These are phyloP conservation scores for Riparia riparia DNA, from an alignment of 2,113 vertebrate species.

Conservation along the genomic window DNA sequence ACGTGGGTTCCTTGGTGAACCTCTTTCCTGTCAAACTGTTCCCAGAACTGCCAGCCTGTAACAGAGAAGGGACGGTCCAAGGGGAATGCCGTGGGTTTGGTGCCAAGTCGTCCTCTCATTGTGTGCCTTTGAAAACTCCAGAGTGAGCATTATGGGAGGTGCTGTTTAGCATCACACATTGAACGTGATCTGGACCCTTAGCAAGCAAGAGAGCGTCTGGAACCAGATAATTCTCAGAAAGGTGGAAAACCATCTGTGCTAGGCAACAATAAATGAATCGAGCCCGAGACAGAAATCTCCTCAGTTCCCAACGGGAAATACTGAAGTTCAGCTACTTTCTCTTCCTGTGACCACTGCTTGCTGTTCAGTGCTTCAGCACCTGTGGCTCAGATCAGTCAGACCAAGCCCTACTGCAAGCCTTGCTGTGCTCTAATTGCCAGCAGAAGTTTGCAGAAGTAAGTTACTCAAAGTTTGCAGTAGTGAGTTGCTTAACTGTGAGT, in stretches of 20 bases:
- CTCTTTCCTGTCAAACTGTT: not conserved
- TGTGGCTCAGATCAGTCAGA: not conserved
- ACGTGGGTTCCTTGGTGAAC: not conserved
- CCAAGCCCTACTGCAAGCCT: not conserved
- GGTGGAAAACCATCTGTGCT: not conserved
- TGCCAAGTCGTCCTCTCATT: not conserved
- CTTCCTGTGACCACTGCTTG: not conserved
- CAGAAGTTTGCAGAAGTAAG: not conserved
- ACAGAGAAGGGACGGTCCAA: not conserved
- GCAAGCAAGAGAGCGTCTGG: not conserved
- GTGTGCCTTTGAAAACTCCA: not conserved
- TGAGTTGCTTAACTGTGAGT: not conserved
- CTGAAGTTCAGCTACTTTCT: not conserved
- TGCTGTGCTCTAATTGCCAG: not conserved
- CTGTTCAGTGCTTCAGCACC: not conserved
- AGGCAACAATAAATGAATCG: not conserved
- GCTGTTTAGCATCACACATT: rapidly evolving
- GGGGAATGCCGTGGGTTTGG: not conserved
- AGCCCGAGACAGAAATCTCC: not conserved
- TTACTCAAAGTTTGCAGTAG: not conserved
- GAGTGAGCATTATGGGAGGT: not conserved
- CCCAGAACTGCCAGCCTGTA: not conserved
- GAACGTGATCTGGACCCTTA: not conserved
- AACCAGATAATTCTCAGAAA: not conserved
- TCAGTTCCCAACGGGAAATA: not conserved